Evolutionary conservation across 1,140 invertebrate species (phyloP), one percentile per base, ranked within the genome.

Genomic region (Glossosoma conforme): DNA sequence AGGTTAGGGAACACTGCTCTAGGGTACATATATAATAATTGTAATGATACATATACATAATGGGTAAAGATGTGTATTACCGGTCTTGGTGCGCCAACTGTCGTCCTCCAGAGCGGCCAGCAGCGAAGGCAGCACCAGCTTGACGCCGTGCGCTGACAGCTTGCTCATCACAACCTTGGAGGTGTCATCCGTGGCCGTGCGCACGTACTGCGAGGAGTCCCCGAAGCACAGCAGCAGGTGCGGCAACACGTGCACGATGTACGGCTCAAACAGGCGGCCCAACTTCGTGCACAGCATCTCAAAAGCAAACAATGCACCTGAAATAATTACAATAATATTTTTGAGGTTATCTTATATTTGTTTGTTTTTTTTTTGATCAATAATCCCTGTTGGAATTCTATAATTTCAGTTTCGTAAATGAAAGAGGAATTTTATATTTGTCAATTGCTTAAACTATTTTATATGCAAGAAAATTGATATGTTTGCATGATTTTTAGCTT

Each of bases 51-150:
- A 30, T n/a, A 30, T 30, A 30, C 25, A 30, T 30, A 9, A 30
- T 9, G 8, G 8, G n/a, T n/a, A 30, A 9, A 30, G n/a, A 9
- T 30, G 14, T 37, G 14, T 43, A 2, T 61, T 62, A 87, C 90
- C 93, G 30, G 92, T 91, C 75, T 99, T 99, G 1, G 97, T 99
- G 64, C 97, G 77, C 97, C 97, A 99, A 1, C 93, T 95, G 75
- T 99, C 96, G 68, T 98, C 92, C 66, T 98, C 91, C 28, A 99
- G 74, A 37, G 93, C 96, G 56, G 87, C 85, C 25, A 99, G 73
- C 40, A 99, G 77, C 61, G 93, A 90, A 2, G 87, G 87, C 40
- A 98, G 74, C 36, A 99, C 91, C 2, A 99, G 77, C 73, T 98
- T 98, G 5, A 98, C 96, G 32, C 97, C 97, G 74, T 97, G 93